Percentiles rank a stretch among this genome's conserved stretches.
Evolutionary conservation across 2,888 invertebrate species (phyloP).

Genomic region (Incurvaria masculella): DNA sequence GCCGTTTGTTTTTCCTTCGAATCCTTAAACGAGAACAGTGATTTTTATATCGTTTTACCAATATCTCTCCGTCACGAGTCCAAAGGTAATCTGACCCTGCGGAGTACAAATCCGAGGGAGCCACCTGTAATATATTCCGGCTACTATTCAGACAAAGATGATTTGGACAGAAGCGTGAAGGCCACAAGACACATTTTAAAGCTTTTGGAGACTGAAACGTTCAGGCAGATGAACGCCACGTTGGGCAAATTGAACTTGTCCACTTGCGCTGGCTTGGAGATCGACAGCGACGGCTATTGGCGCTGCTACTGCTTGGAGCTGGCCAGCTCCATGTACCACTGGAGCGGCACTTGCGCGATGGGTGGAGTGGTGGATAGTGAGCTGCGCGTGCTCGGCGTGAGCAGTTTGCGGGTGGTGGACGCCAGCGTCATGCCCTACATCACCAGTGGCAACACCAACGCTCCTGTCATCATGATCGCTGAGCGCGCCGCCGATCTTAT

Average conservation of each 20-base stretch:
- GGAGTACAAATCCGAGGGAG: constrained; percentile 24
- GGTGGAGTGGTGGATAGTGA: constrained; percentile 31
- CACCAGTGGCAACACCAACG: constrained; percentile 38
- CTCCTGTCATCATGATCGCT: constrained; percentile 42
- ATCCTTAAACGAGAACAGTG: constrained; percentile 22
- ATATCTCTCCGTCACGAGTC: too few species aligned
- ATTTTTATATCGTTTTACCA: too few species aligned
- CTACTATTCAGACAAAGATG: too few species aligned
- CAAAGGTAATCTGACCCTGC: constrained; percentile 28
- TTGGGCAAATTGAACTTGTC: constrained; percentile 25
- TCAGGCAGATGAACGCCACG: too few species aligned
- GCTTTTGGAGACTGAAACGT: constrained; percentile 24
- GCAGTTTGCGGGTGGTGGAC: constrained; percentile 32
- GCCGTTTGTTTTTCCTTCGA: constrained; percentile 26
- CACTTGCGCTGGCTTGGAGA: constrained; percentile 20
- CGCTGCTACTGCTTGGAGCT: constrained; percentile 35
- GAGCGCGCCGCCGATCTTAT: constrained; percentile 38
- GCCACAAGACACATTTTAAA: constrained; percentile 32
- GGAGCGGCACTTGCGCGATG: constrained; percentile 38
- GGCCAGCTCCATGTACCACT: constrained; percentile 40
- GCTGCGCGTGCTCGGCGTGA: constrained; percentile 27
- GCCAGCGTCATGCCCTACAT: constrained; percentile 38
- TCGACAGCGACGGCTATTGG: constrained; percentile 31
- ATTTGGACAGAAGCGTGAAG: constrained; percentile 24
- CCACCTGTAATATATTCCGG: constrained; percentile 34